Evolutionary conservation across 92 coral and sea anemone genomes (phyloP).

Genomic region (Phenganax subtilis): DNA sequence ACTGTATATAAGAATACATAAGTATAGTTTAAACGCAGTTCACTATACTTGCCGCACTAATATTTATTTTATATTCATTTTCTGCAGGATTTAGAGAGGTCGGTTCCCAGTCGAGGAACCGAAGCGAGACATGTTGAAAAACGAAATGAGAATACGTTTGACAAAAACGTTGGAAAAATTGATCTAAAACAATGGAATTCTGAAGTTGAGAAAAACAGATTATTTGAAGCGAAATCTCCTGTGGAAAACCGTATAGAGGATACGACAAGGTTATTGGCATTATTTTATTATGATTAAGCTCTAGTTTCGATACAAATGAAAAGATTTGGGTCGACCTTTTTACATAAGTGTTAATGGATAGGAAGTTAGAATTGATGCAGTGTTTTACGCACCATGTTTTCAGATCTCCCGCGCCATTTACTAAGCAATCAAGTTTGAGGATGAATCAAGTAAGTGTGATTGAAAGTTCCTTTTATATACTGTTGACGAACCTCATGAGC

Average conservation of each 20-base stretch:
- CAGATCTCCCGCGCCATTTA: background rate
- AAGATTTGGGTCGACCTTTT: too few relatives aligned
- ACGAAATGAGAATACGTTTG: background rate
- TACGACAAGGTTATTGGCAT: background rate
- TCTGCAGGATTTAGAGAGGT: conserved; percentile 1
- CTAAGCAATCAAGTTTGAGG: background rate
- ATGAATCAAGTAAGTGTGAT: background rate
- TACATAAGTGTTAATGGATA: too few relatives aligned
- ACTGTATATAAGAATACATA: too few relatives aligned
- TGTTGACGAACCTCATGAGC: too few relatives aligned
- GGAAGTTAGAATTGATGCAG: too few relatives aligned
- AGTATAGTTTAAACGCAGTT: too few relatives aligned
- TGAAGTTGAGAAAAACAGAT: conserved; percentile 16
- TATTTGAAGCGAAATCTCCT: background rate
- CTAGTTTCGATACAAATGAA: too few relatives aligned
- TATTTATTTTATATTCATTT: background rate
- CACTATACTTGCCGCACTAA: too few relatives aligned
- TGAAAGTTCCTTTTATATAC: background rate
- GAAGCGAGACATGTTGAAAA: background rate
- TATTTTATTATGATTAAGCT: background rate
- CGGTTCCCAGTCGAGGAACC: background rate
- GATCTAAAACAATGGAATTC: conserved; percentile 24
- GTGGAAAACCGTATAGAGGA: background rate
- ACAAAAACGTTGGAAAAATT: conserved; percentile 10
- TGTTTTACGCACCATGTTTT: background rate